A percentile compares a stretch with the other conserved stretches of the same genome.
Conservation (phyloP, 2,797 vertebrate species). For the Caiman crocodilus region DNA sequence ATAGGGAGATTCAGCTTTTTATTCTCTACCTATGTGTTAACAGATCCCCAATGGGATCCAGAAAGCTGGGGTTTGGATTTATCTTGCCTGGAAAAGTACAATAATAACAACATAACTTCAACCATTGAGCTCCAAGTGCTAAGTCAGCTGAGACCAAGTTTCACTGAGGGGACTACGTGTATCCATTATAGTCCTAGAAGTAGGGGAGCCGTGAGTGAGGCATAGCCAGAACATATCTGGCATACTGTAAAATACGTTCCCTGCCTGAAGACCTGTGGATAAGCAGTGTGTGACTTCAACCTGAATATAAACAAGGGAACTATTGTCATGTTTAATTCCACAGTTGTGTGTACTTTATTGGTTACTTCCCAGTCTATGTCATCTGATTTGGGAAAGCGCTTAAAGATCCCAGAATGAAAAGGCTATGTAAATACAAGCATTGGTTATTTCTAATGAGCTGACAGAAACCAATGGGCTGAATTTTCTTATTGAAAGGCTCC, state of each 20-base stretch:
- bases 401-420: constrained; percentile 49
- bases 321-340: neutral
- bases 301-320: constrained; percentile 23
- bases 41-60: neutral
- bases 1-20: neutral
- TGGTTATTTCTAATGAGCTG: constrained; percentile 54
- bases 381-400: constrained; percentile 29
- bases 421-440: constrained; percentile 30
- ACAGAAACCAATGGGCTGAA: constrained; percentile 57
- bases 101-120: neutral
- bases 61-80: neutral
- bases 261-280: neutral
- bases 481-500: constrained; percentile 36
- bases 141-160: neutral
- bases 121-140: neutral
- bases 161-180: neutral
- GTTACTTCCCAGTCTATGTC: constrained; percentile 25
- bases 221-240: neutral
- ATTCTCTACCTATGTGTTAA: neutral
- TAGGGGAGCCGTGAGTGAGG: neutral
- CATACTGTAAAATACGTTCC: neutral
- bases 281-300: neutral
- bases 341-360: neutral
- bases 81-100: neutral
- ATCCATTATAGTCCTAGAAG: neutral